These are phyloP conservation scores for Thermophis baileyi DNA, from an alignment of 2,113 vertebrate species.

Conservation along the genomic window DNA sequence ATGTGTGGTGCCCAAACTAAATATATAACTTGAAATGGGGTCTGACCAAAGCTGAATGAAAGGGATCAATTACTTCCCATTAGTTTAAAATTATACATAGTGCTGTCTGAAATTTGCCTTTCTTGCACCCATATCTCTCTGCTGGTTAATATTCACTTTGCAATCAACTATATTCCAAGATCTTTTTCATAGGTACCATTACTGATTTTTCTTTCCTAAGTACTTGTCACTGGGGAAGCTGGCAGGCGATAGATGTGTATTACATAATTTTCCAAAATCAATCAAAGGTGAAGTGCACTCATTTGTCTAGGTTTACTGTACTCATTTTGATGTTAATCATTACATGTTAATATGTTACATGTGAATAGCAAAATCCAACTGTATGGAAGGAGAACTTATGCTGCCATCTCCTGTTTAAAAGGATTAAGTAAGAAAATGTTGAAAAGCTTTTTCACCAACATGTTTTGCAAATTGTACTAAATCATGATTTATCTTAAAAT, in stretches of 20 bases:
- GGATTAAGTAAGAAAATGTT: not conserved
- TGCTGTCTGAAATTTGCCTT: not conserved
- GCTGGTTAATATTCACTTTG: not conserved
- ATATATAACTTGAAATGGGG: not conserved
- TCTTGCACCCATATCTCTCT: not conserved
- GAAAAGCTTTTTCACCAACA: not conserved
- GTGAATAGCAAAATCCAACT: not conserved
- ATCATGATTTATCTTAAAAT: not conserved
- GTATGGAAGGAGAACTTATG: not conserved
- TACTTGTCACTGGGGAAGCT: not conserved
- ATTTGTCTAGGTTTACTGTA: too few relatives aligned
- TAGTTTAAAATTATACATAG: not conserved
- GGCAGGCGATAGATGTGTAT: not conserved
- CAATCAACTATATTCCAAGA: not conserved
- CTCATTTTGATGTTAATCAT: not conserved
- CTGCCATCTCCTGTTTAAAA: not conserved
- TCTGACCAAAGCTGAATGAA: not conserved
- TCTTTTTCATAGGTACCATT: not conserved
- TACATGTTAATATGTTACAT: not conserved
- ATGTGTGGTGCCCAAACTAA: not conserved
- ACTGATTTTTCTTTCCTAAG: not conserved
- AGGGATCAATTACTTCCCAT: not conserved
- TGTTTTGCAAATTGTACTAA: not conserved
- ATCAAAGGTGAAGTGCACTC: too few relatives aligned
- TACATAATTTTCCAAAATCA: not conserved